Evolutionary conservation across 1,140 invertebrate species (phyloP).

Genomic region (Ceratosolen fusciceps): DNA sequence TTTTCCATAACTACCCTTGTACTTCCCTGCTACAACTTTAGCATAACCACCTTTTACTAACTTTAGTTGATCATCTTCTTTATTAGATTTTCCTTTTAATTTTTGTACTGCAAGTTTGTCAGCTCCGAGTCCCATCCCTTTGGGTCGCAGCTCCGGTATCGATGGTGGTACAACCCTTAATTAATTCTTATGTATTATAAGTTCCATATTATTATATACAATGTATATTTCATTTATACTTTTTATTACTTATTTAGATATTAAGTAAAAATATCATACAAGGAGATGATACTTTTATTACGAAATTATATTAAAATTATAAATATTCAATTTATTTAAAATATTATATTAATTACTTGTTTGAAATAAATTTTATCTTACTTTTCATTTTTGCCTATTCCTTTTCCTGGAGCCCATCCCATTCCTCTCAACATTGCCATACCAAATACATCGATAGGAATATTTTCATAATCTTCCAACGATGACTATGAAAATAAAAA

Average conservation of each 20-base stretch:
- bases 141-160: slow-evolving; percentile 81
- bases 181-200: not conserved
- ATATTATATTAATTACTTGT: not conserved
- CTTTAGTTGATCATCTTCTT: slow-evolving; percentile 76
- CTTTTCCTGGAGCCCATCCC: slow-evolving; percentile 89
- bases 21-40: slow-evolving; percentile 80
- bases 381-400: slow-evolving; percentile 77
- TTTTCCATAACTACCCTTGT: slow-evolving; percentile 85
- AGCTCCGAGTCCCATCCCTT: slow-evolving; percentile 93
- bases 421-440: slow-evolving; percentile 93
- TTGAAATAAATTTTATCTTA: slow-evolving; percentile 56
- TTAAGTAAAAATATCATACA: not conserved
- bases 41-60: slow-evolving; percentile 80
- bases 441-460: slow-evolving; percentile 91
- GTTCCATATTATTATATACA: not conserved
- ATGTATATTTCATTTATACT: not conserved
- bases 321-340: not conserved
- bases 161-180: slow-evolving; percentile 71
- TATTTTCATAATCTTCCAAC: slow-evolving; percentile 90
- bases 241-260: not conserved
- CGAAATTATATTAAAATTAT: not conserved
- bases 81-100: slow-evolving; percentile 68
- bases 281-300: not conserved
- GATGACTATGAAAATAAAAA: slow-evolving; percentile 74
- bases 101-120: slow-evolving; percentile 77